These are phyloP conservation scores for Neoaliturus tenellus DNA, from an alignment of 2,888 invertebrate species.

Conservation along the genomic window DNA sequence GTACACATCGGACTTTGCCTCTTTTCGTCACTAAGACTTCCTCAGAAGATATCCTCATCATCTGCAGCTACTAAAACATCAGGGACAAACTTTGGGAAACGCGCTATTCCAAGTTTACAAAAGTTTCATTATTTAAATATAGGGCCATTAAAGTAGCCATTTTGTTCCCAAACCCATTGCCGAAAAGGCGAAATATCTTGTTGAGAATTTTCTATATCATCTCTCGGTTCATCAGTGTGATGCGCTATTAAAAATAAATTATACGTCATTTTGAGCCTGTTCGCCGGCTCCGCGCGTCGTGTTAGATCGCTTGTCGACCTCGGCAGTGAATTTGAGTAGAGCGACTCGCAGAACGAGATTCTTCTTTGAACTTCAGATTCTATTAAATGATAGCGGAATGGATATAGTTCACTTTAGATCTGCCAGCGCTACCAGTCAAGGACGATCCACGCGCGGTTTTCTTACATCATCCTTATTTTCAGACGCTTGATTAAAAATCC, in stretches of 20 bases:
- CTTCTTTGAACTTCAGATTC: slow-evolving; percentile 27
- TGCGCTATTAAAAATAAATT: slow-evolving; percentile 28
- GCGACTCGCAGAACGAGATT: slow-evolving; percentile 31
- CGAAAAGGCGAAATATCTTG: no score
- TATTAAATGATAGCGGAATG: slow-evolving; percentile 42
- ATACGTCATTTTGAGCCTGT: not conserved
- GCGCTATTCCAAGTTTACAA: no score
- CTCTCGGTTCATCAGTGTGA: not conserved
- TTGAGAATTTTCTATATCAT: not conserved
- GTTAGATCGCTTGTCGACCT: slow-evolving; percentile 32
- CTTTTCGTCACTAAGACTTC: no score
- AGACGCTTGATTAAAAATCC: slow-evolving; percentile 31
- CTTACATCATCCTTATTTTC: slow-evolving; percentile 42
- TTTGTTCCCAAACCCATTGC: no score
- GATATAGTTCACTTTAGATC: not conserved
- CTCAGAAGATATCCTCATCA: no score
- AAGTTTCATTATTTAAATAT: no score
- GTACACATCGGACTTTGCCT: no score
- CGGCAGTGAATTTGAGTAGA: not conserved
- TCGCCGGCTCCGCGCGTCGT: not conserved
- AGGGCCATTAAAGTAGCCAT: no score
- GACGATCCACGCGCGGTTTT: slow-evolving; percentile 17
- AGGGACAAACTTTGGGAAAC: no score
- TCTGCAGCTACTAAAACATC: no score
- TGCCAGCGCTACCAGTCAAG: slow-evolving; percentile 3